These are phyloP conservation scores for Metacarcinus magister DNA, from an alignment of 2,888 invertebrate genomes.

Conservation along the genomic window DNA sequence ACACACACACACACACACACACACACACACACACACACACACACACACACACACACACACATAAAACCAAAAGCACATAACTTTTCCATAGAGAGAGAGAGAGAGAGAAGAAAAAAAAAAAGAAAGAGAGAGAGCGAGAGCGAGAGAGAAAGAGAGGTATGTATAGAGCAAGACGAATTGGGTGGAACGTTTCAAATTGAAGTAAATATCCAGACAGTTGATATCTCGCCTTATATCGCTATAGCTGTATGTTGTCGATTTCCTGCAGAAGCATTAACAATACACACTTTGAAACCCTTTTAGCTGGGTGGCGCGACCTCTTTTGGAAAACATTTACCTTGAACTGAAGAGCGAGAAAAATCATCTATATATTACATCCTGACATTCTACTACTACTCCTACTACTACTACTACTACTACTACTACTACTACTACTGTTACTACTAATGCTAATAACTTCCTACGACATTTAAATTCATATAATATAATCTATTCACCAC, in stretches of 20 bases:
- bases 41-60: no score
- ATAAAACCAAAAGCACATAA: no score
- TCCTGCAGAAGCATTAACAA: neutral
- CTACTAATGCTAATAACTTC: no score
- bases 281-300: neutral
- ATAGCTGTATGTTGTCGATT: neutral
- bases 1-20: no score
- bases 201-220: neutral
- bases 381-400: neutral
- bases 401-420: neutral
- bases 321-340: constrained; percentile 4
- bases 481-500: no score
- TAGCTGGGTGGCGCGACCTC: neutral
- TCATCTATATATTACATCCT: neutral
- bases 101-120: neutral
- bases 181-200: neutral
- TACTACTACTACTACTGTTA: neutral
- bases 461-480: no score
- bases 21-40: no score
- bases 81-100: neutral
- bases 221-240: neutral
- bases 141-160: no score
- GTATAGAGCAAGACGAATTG: neutral
- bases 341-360: neutral
- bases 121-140: neutral